Conservation (phyloP, 2,888 invertebrate species). For the Lampropteryx suffumata region DNA sequence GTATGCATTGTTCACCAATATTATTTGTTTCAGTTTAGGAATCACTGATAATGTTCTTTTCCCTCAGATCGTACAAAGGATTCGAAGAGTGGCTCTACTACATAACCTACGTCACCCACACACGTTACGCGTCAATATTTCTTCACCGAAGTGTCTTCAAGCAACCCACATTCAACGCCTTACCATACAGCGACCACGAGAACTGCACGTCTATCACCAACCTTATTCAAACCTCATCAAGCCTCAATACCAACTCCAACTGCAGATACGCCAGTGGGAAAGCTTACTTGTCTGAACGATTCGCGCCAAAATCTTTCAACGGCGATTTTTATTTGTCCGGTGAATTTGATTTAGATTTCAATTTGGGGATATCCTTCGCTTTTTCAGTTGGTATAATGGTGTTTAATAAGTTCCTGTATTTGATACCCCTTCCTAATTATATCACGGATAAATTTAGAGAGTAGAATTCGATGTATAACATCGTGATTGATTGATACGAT, state of each 20-base stretch:
- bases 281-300: constrained; percentile 88
- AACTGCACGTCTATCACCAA: constrained; percentile 82
- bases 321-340: constrained; percentile 82
- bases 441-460: constrained; percentile 94
- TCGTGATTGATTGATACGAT: too few species aligned
- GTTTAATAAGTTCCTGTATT: constrained; percentile 92
- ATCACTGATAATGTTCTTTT: too few species aligned
- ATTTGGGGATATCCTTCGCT: constrained; percentile 91
- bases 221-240: constrained; percentile 79
- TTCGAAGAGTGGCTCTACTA: constrained; percentile 92
- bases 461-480: too few species aligned
- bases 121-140: constrained; percentile 90
- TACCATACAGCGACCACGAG: constrained; percentile 76
- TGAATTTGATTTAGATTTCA: constrained; percentile 87
- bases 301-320: constrained; percentile 80
- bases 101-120: constrained; percentile 90
- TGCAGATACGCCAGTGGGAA: constrained; percentile 88
- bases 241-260: constrained; percentile 75
- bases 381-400: constrained; percentile 92
- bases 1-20: too few species aligned
- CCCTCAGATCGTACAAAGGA: constrained; percentile 87
- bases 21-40: too few species aligned
- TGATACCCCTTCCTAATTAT: constrained; percentile 92
- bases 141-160: constrained; percentile 88
- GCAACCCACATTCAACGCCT: constrained; percentile 77